Conservation (phyloP, 2,113 vertebrate genomes). For the Megaceryle maxima region DNA sequence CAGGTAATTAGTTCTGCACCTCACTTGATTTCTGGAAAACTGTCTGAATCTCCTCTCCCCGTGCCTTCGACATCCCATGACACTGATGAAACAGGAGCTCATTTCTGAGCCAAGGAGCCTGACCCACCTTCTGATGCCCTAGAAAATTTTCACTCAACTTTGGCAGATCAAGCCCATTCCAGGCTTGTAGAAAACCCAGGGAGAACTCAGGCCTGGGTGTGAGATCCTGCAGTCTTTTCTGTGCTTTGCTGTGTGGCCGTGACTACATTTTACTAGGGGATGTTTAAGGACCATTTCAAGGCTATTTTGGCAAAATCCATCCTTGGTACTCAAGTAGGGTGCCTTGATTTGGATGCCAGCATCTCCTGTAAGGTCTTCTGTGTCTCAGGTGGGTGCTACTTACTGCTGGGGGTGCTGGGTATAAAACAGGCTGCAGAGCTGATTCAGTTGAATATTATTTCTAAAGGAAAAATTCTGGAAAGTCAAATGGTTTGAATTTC, state of each 20-base stretch:
- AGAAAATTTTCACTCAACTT: not conserved
- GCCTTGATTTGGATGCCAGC: not conserved
- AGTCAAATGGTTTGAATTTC: not conserved
- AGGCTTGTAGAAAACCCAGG: not conserved
- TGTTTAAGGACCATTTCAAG: not conserved
- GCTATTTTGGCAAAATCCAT: not conserved
- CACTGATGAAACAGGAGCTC: not conserved
- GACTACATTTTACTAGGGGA: not conserved
- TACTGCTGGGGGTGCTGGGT: not conserved
- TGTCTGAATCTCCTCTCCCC: not conserved
- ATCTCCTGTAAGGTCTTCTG: not conserved
- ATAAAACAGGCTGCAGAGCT: not conserved
- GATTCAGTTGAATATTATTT: not conserved
- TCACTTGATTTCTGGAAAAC: not conserved
- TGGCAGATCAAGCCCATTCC: not conserved
- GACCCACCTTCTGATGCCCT: not conserved
- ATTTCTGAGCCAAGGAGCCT: not conserved
- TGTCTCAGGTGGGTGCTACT: not conserved
- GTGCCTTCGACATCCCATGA: fast-evolving
- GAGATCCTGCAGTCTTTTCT: not conserved
- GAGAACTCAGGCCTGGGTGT: not conserved
- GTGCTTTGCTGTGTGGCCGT: not conserved
- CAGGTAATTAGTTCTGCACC: not conserved
- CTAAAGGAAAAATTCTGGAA: not conserved
- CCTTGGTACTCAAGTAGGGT: not conserved